A percentile compares a stretch with the other conserved stretches of the same genome.
Conservation (phyloP, 92 coral and sea anemone species). For the Blastomussa wellsi region DNA sequence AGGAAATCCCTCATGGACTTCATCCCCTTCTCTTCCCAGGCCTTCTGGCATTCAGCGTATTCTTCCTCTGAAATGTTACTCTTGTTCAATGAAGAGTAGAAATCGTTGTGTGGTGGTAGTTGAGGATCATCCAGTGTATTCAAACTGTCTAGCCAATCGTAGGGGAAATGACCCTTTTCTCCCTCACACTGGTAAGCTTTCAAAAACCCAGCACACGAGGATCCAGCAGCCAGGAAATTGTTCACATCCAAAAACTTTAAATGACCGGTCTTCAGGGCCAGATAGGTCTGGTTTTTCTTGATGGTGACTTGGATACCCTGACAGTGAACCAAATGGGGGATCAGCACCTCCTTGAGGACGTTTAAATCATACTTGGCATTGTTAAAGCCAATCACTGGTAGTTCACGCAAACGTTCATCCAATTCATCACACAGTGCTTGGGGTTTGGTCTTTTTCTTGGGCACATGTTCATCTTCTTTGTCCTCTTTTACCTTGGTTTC, state of each 20-base stretch:
- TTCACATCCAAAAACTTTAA: slow-evolving; percentile 54
- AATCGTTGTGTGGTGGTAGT: slow-evolving; percentile 45
- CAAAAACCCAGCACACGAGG: slow-evolving; percentile 49
- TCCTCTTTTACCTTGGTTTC: too few relatives aligned
- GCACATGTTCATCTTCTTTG: too few relatives aligned
- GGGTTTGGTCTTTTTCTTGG: too few relatives aligned
- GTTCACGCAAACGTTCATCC: too few relatives aligned
- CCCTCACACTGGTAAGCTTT: slow-evolving; percentile 49
- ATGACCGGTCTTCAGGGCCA: too few relatives aligned
- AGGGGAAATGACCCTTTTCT: slow-evolving; percentile 52
- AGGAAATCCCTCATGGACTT: slow-evolving; percentile 14
- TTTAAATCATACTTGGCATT: too few relatives aligned
- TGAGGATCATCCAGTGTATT: slow-evolving; percentile 37
- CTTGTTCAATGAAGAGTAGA: slow-evolving; percentile 24
- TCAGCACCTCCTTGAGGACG: too few relatives aligned
- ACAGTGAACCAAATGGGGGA: too few relatives aligned
- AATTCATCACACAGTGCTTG: too few relatives aligned
- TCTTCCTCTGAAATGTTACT: slow-evolving; percentile 41
- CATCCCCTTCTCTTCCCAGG: slow-evolving; percentile 44
- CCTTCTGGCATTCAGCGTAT: slow-evolving; percentile 43
- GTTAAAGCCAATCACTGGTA: too few relatives aligned
- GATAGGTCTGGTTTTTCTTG: too few relatives aligned
- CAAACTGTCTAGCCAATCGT: slow-evolving; percentile 35
- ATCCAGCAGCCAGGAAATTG: slow-evolving; percentile 55
- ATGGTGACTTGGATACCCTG: too few relatives aligned